Conservation (phyloP, 2,888 invertebrate genomes). For the Melangyna quadrimaculata region DNA sequence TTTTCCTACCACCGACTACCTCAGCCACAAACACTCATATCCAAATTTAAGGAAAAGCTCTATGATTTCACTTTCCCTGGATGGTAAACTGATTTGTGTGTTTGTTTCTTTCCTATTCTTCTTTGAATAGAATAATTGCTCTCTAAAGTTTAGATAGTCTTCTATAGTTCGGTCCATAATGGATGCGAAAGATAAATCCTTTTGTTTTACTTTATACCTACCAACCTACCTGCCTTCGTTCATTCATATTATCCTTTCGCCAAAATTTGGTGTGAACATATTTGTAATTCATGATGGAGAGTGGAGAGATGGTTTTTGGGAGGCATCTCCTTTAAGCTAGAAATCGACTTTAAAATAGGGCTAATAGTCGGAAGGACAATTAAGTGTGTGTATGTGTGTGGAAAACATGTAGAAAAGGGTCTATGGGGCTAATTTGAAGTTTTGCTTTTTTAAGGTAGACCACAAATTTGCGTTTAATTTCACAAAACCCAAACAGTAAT, state of each 20-base stretch:
- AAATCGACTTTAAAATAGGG: slow-evolving; percentile 54
- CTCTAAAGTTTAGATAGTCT: slow-evolving; percentile 15
- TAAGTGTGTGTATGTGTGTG: not conserved
- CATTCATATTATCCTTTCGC: slow-evolving; percentile 18
- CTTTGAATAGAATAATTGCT: slow-evolving; percentile 6
- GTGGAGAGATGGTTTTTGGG: not conserved
- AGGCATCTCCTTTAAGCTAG: not conserved
- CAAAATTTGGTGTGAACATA: slow-evolving; percentile 42
- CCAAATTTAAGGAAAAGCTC: not conserved
- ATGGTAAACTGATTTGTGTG: slow-evolving; percentile 37
- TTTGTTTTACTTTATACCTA: not conserved
- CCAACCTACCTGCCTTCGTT: not conserved
- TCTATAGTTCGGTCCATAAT: not conserved
- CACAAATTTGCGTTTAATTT: slow-evolving; percentile 38
- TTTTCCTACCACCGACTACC: not conserved
- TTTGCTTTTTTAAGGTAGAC: slow-evolving; percentile 53
- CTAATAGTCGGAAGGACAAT: slow-evolving; percentile 3
- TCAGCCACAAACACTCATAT: not conserved
- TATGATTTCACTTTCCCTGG: slow-evolving; percentile 59
- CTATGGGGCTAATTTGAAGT: slow-evolving; percentile 34
- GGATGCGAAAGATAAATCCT: slow-evolving; percentile 16
- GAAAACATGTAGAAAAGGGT: not conserved
- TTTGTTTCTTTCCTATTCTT: slow-evolving; percentile 31
- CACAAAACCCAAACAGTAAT: slow-evolving; percentile 39
- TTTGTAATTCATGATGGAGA: slow-evolving; percentile 8